Evolutionary conservation across 2,888 invertebrate species (phyloP).

Genomic region (Hemithea aestivaria): DNA sequence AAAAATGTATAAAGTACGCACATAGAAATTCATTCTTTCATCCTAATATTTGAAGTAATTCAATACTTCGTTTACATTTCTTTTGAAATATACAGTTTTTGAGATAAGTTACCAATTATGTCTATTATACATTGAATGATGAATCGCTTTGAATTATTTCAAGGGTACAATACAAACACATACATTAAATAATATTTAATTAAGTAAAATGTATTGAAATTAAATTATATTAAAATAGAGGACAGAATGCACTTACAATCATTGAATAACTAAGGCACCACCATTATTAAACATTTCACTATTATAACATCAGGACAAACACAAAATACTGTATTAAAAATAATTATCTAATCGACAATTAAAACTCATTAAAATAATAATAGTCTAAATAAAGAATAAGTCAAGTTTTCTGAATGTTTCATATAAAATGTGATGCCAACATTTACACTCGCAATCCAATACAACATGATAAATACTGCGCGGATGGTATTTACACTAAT

Average conservation of each 20-base stretch:
- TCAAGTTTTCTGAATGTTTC: constrained; percentile 29
- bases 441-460: constrained; percentile 35
- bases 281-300: constrained; percentile 50
- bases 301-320: constrained; percentile 51
- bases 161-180: constrained; percentile 19
- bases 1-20: constrained; percentile 72
- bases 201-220: constrained; percentile 24
- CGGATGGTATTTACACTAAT: constrained; percentile 46
- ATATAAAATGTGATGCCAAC: constrained; percentile 52
- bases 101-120: constrained; percentile 47
- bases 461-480: constrained; percentile 34
- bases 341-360: constrained; percentile 42
- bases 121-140: constrained; percentile 30
- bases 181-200: constrained; percentile 27
- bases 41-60: constrained; percentile 41
- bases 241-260: constrained; percentile 17
- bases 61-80: constrained; percentile 40
- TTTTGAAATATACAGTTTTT: constrained; percentile 32
- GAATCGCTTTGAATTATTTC: constrained; percentile 20
- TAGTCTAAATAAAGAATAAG: constrained; percentile 36
- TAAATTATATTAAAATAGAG: constrained; percentile 8
- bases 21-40: constrained; percentile 57
- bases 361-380: constrained; percentile 36
- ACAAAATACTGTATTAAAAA: constrained; percentile 57
- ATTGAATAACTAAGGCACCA: constrained; percentile 65